Conservation (phyloP, 2,888 invertebrate species). For the Machimus atricapillus region DNA sequence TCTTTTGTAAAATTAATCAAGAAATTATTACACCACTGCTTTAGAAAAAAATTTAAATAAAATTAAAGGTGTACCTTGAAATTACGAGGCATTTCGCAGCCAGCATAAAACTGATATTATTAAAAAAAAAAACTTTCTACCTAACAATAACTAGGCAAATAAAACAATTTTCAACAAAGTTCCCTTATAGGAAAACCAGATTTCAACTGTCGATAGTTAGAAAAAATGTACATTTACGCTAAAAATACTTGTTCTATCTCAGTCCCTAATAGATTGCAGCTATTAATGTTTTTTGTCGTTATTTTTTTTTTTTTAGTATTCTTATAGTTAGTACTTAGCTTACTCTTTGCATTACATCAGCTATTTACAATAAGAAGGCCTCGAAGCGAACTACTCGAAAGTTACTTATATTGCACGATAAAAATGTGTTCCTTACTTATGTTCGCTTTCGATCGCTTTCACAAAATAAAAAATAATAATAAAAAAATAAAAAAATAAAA, state of each 20-base stretch:
- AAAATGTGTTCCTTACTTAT: constrained; percentile 4
- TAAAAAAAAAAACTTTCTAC: background rate
- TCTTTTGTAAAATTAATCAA: background rate
- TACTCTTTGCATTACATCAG: background rate
- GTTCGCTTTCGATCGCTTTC: background rate
- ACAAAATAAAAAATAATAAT: background rate
- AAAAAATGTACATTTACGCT: background rate
- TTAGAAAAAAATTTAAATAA: background rate
- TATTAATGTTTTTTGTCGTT: background rate
- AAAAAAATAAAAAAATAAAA: background rate
- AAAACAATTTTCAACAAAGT: constrained; percentile 1
- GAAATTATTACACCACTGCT: background rate
- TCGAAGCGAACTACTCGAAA: constrained; percentile 20
- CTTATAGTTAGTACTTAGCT: background rate
- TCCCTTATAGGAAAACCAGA: background rate
- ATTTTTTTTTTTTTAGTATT: background rate
- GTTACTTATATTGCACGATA: constrained; percentile 32
- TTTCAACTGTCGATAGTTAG: background rate
- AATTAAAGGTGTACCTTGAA: background rate
- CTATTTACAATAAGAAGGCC: constrained; percentile 4
- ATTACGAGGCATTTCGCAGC: background rate
- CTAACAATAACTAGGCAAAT: background rate
- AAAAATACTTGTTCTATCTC: constrained; percentile 35
- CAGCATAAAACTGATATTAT: background rate
- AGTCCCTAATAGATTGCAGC: constrained; percentile 39